These are phyloP conservation scores for Xylota segnis DNA, from an alignment of 2,888 invertebrate genomes.

Conservation along the genomic window DNA sequence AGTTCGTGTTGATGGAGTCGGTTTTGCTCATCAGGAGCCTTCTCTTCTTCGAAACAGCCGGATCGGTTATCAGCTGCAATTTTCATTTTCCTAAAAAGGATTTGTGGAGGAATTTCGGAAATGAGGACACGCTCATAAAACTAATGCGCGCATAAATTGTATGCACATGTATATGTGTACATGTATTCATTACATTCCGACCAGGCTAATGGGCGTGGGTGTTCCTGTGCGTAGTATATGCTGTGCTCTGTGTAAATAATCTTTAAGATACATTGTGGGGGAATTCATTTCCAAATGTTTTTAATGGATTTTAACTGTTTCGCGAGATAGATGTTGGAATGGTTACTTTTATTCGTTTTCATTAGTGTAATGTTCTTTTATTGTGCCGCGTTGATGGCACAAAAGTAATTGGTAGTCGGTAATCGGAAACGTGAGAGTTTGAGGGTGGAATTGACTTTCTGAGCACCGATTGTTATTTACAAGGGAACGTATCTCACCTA, in stretches of 20 bases:
- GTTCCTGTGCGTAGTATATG: neutral
- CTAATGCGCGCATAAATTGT: slow-evolving; percentile 49
- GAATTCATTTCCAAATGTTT: slow-evolving; percentile 23
- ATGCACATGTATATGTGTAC: slow-evolving; percentile 7
- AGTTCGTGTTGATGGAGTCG: slow-evolving; percentile 37
- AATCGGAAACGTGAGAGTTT: no score
- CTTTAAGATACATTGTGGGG: neutral
- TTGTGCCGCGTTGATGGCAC: neutral
- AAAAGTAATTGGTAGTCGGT: neutral
- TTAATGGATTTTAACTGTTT: slow-evolving; percentile 26
- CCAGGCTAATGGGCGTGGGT: neutral
- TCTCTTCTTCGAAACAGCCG: neutral
- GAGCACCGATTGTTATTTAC: no score
- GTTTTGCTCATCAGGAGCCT: slow-evolving; percentile 14
- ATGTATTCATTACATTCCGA: neutral
- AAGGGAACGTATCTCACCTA: no score
- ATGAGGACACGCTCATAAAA: slow-evolving; percentile 18
- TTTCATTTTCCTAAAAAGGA: slow-evolving; percentile 49
- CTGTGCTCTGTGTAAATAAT: neutral
- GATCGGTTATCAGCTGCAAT: slow-evolving; percentile 51
- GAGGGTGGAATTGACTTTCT: no score
- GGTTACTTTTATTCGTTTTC: neutral
- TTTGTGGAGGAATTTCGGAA: neutral
- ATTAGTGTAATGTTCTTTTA: neutral
- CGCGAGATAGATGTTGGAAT: neutral